phyloP scores from a whole-genome alignment of 2,888 invertebrate genomes.

The Tinea trinotella region DNA sequence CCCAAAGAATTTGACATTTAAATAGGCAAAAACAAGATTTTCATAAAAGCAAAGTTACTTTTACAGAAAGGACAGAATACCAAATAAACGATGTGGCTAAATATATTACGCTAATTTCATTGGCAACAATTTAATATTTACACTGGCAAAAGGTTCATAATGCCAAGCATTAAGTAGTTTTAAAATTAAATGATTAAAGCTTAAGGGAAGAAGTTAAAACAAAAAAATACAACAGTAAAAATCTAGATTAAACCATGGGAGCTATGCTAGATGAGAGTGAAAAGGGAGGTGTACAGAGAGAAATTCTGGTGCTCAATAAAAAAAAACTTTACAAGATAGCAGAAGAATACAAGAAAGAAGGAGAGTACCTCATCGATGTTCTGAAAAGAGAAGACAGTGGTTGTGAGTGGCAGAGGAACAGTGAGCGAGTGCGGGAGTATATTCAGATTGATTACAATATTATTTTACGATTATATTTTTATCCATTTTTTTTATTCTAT shows the following conservation, averaged over 20 bases:
- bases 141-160: too few relatives aligned
- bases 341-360: slow-evolving; percentile 47
- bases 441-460: neutral
- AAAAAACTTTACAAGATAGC: slow-evolving; percentile 36
- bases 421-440: slow-evolving; percentile 15
- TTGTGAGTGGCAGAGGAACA: slow-evolving; percentile 46
- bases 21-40: too few relatives aligned
- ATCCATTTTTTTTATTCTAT: too few relatives aligned
- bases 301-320: slow-evolving; percentile 45
- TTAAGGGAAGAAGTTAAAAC: too few relatives aligned
- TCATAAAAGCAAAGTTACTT: too few relatives aligned
- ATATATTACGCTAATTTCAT: too few relatives aligned
- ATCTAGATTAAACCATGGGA: too few relatives aligned
- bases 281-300: slow-evolving; percentile 6
- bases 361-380: slow-evolving; percentile 74
- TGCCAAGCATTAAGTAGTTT: neutral
- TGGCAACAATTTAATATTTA: too few relatives aligned
- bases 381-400: slow-evolving; percentile 74
- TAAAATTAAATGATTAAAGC: neutral
- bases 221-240: too few relatives aligned
- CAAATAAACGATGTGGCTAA: too few relatives aligned
- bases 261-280: slow-evolving; percentile 3
- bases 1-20: too few relatives aligned
- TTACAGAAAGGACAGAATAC: too few relatives aligned
- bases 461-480: neutral